phyloP scores from a whole-genome alignment of 2,113 vertebrate genomes.

The Daboia siamensis region DNA sequence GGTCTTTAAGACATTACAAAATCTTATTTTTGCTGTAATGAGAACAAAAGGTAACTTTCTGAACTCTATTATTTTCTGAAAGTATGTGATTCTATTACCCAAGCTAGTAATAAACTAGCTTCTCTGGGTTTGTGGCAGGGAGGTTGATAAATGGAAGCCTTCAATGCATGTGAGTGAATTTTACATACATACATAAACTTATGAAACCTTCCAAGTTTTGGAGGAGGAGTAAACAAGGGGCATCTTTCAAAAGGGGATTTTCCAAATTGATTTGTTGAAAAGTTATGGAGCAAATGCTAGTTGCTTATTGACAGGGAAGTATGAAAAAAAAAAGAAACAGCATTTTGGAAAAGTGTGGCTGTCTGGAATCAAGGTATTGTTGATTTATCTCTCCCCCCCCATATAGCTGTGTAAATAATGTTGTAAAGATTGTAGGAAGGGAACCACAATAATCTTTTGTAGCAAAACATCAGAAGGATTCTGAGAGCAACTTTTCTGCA shows the following conservation, averaged over 20 bases:
- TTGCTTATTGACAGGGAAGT: not conserved
- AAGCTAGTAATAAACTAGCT: not conserved
- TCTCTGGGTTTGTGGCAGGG: not conserved
- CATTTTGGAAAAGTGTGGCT: not conserved
- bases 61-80: not conserved
- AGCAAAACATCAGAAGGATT: not conserved
- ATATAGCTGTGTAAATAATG: not conserved
- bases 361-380: not conserved
- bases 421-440: not conserved
- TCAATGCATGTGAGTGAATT: not conserved
- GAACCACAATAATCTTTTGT: not conserved
- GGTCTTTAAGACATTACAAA: not conserved
- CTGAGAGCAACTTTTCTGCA: not conserved
- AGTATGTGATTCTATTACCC: not conserved
- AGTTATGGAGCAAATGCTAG: not conserved
- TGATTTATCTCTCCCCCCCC: not conserved
- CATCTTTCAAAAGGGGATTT: not conserved
- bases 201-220: not conserved
- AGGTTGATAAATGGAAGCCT: not conserved
- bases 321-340: not conserved
- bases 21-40: not conserved
- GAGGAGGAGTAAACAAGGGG: not conserved
- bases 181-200: not conserved
- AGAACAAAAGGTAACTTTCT: not conserved
- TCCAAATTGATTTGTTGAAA: not conserved